A percentile compares a stretch with the other conserved stretches of the same genome.
Conservation (phyloP, 2,113 vertebrate genomes). For the Megaptera novaeangliae region DNA sequence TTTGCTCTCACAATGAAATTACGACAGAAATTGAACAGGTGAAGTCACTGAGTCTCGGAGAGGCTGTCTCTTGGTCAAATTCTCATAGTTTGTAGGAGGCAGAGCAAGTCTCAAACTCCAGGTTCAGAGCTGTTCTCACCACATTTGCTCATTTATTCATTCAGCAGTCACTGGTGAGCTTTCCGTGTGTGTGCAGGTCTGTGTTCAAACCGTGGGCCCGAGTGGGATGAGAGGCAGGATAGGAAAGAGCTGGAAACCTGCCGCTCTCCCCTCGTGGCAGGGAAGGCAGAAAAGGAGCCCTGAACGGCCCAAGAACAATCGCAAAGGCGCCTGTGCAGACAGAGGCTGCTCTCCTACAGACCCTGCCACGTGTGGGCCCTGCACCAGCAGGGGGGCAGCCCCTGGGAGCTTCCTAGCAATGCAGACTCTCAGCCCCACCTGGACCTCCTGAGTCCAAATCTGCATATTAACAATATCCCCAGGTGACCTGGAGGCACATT, state of each 20-base stretch:
- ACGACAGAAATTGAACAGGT: not conserved
- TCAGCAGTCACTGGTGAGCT: not conserved
- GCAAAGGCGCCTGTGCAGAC: not conserved
- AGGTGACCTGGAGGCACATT: not conserved
- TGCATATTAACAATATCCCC: not conserved
- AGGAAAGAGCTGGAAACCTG: not conserved
- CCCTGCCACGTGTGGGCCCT: fast-evolving
- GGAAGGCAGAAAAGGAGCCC: not conserved
- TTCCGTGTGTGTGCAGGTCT: not conserved
- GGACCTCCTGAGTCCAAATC: not conserved
- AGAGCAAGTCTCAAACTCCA: not conserved
- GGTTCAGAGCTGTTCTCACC: not conserved
- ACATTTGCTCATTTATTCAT: not conserved
- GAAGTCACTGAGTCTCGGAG: not conserved
- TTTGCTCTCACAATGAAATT: not conserved
- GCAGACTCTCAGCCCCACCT: not conserved
- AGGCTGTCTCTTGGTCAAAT: fast-evolving
- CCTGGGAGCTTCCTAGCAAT: not conserved
- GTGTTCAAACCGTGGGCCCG: not conserved
- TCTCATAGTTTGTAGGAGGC: not conserved
- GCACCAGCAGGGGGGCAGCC: not conserved
- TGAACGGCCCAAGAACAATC: not conserved
- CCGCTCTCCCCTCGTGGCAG: no score
- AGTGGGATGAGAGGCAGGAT: not conserved
- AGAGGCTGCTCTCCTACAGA: fast-evolving